A percentile compares a stretch with the other conserved stretches of the same genome.
Conservation (phyloP, 2,888 invertebrate species). For the Macrophya alboannulata region DNA sequence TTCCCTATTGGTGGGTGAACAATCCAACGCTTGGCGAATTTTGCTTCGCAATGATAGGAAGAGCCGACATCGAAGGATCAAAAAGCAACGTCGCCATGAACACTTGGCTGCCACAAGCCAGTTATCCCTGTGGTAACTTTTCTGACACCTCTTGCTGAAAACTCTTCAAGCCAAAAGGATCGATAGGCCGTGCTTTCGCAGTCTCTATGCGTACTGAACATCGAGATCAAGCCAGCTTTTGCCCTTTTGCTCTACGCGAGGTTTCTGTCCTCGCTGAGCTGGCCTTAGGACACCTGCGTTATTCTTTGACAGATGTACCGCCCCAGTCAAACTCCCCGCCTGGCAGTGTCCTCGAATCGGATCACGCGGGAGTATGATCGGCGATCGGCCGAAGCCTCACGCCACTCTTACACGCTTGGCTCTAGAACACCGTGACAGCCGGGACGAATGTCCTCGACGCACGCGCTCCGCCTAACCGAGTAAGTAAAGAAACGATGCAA, state of each 20-base stretch:
- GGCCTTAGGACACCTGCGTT: constrained; percentile 83
- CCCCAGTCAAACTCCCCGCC: constrained; percentile 86
- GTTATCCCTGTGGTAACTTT: no score
- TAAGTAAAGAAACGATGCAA: constrained; percentile 82
- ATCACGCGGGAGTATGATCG: constrained; percentile 71
- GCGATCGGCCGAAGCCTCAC: constrained; percentile 70
- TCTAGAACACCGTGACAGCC: constrained; percentile 74
- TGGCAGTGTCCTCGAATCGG: constrained; percentile 83
- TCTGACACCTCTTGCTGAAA: no score
- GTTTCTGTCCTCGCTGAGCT: constrained; percentile 87
- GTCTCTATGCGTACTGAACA: constrained; percentile 62
- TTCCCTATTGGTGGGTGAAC: no score
- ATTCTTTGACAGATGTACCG: constrained; percentile 83
- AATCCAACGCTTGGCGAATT: no score
- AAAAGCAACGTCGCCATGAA: no score
- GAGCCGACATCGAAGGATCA: no score
- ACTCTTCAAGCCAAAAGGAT: no score
- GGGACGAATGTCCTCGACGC: constrained; percentile 73
- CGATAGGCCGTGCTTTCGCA: no score
- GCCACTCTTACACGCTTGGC: constrained; percentile 76
- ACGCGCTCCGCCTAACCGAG: constrained; percentile 81
- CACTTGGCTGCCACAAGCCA: no score
- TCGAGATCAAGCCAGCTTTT: constrained; percentile 86
- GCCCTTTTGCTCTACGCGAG: constrained; percentile 87
- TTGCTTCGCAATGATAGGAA: no score